Conservation (phyloP, 2,888 invertebrate species). For the Epsilonema sp. region DNA sequence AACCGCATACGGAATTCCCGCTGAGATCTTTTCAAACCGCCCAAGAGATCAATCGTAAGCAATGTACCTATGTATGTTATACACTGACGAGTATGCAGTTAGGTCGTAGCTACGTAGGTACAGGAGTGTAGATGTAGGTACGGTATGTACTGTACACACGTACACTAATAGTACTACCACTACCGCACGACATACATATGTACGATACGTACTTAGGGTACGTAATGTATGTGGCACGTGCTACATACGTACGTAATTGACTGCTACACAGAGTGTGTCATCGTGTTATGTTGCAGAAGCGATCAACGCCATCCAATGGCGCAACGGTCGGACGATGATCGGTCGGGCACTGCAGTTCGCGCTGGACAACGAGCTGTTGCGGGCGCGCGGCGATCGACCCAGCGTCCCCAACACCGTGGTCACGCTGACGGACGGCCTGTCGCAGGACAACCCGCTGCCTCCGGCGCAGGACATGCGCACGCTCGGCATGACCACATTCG, state of each 20-base stretch:
- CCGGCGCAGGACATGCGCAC: constrained; percentile 2
- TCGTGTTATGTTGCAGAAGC: constrained; percentile 5
- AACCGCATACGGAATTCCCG: constrained; percentile 2
- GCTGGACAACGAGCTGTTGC: background rate
- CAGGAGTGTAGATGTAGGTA: too few relatives aligned
- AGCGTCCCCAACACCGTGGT: constrained; percentile 5
- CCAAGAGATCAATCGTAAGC: background rate
- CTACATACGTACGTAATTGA: too few relatives aligned
- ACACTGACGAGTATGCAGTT: too few relatives aligned
- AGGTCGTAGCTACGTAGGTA: too few relatives aligned
- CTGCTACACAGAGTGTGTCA: too few relatives aligned
- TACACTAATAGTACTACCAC: too few relatives aligned
- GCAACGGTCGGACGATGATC: constrained; percentile 6
- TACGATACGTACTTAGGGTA: too few relatives aligned
- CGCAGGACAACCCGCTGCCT: constrained; percentile 7
- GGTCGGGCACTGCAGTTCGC: constrained; percentile 6
- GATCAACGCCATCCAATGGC: constrained; percentile 2
- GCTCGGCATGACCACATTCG: background rate
- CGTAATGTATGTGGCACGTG: too few relatives aligned
- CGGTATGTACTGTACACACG: too few relatives aligned
- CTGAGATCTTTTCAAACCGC: background rate
- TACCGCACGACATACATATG: too few relatives aligned
- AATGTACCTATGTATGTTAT: background rate
- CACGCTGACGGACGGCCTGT: constrained; percentile 8
- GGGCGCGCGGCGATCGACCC: constrained; percentile 1